Evolutionary conservation across 2,888 invertebrate species (phyloP), one percentile per base, ranked within the genome.

Genomic region (Dilophus febrilis): DNA sequence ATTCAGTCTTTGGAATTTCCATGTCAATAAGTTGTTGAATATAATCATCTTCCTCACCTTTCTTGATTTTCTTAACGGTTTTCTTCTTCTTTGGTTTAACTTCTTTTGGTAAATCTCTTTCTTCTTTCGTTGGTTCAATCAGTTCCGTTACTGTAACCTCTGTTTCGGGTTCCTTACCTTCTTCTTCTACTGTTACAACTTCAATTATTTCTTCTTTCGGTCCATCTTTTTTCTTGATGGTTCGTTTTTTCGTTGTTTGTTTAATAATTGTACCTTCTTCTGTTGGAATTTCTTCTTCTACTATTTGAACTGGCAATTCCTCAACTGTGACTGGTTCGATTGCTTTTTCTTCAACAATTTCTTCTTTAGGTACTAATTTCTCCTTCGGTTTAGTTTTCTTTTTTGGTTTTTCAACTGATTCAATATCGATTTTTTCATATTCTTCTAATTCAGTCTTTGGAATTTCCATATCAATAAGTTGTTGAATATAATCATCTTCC

Each of bases 401-500:
- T 12, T 29, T 18, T 38, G 14, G 14, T 13, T 40, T 40, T 3
- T 7, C 17, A 17, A 11, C 10, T 35, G 14, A 12, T 16, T 38
- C 42, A 16, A 42, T 35, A 6, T 40, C 42, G 2, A 33, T n/a
- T 33, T 40, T 30, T 14, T 44, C 42, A 33, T 26, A 42, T n/a
- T 31, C 29, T 34, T 44, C 44, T 10, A 44, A 32, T 30, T 41
- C 42, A 19, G 44, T 42, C 29, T 42, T 44, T 8, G 57, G 51
- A 42, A 57, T 52, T 45, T 61, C 62, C 48, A 58, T 56, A 26
- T 55, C 60, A 19, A 61, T 56, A 0, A 61, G 39, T 8, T 55
- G 45, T 35, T 51, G 49, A 40, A 60, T 53, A 37, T 53, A 59
- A 26, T 49, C 50, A 14, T 59, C 53, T 17, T 55, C 43, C 29